Base-by-base conservation (phyloP, 2,888 invertebrate species). In the Aspidiotus rigidus region DNA sequence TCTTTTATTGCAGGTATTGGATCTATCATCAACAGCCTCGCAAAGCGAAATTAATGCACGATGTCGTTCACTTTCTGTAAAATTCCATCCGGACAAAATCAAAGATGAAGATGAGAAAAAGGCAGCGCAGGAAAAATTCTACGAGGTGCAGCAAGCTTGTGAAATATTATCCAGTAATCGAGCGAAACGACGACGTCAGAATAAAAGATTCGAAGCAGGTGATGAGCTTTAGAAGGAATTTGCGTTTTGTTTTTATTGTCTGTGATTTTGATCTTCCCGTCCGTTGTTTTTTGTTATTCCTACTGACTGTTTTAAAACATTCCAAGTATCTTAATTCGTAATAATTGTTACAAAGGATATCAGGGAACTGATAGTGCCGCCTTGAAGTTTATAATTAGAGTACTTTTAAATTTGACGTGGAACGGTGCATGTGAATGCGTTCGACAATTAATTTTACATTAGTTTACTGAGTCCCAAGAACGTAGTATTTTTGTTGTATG, bases 121-220 rank as follows among this genome's bases (percentile, higher is more conserved):
- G 5, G 82, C 79, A 2, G 93, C 93, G 0, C 90, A 94, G 76
- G 88, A 90, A 73, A 86, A 83, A 66, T 96, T 96, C 77, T 90
- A 95, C 83, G 92, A 94, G 75, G 90, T 95, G 72, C 93, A 94
- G 75, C 88, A 91, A 76, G 93, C 96, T 0, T 96, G 94, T 77
- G 93, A 91, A 76, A 87, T 90, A 57, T 80, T 95, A 0, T 92
- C 91, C 9, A 90, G 86, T 74, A 89, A 89, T 73, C 91, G 92
- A 76, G 84, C 85, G 66, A 86, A 87, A 72, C 81, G 93, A 63
- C 84, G 84, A 72, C 81, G 86, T 64, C 84, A 85, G 72, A 93
- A 92, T 77, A 87, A 87, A 74, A 86, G 87, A 44, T 75, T 73
- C 41, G 69, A 71, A 2, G 71, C 16, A 6, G 72, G 71, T 9